Evolutionary conservation across 2,888 invertebrate species (phyloP), one percentile per base, ranked within the genome.

Genomic region (Bembecia ichneumoniformis): DNA sequence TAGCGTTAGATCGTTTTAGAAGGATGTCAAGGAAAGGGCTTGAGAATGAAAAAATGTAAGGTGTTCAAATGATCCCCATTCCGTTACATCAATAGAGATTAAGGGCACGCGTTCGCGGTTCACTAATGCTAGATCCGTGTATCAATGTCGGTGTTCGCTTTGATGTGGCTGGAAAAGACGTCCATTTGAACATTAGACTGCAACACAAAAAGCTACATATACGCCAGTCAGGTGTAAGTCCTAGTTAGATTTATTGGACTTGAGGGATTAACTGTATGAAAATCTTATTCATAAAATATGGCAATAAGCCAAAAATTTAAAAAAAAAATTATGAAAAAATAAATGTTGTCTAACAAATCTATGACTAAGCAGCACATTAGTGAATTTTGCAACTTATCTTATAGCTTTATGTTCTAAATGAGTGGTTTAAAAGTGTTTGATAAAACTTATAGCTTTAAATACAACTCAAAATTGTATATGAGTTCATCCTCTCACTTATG

Each of bases 41-140:
- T 54, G 47, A 49, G 58, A 71, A 15, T 45, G 5, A 77, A 81
- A 82, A 82, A 82, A 77, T 58, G 64, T 84, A 86, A 82, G 84
- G 83, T 86, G 86, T 79, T 74, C 77, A 64, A 73, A 69, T 60
- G 71, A 73, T 74, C 69, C 72, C 62, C 62, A 66, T 68, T 63
- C 86, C 84, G 86, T 86, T 86, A 83, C 77, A 78, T 83, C 81
- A 84, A 83, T 82, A 77, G 82, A 77, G 82, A 84, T 84, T 83
- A 83, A 64, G 69, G 78, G 81, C 86, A 87, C 86, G 86, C 82
- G 86, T 73, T 76, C 76, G 68, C 69, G 70, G 69, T 64, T 60
- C 65, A 59, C 56, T 67, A 63, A 63, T 55, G 63, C 59, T 54
- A 55, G 66, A 64, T 68, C 73, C 69, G 68, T 71, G 67, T 68